Conservation (phyloP, 2,113 vertebrate species). For the Cyprinodon tularosa region DNA sequence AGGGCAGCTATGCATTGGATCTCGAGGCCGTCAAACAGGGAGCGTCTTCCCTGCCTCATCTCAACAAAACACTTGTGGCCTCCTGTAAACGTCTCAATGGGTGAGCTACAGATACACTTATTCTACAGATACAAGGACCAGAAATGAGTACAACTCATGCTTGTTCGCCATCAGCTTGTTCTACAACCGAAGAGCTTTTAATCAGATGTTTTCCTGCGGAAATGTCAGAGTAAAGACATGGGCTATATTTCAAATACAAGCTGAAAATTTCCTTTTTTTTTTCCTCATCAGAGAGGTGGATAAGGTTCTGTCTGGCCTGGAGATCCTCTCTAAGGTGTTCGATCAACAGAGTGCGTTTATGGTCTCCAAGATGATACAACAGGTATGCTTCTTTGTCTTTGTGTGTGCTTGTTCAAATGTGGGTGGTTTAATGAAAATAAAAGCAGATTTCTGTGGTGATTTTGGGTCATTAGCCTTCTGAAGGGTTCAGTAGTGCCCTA, state of each 20-base stretch:
- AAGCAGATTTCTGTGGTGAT: neutral
- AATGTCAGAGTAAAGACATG: neutral
- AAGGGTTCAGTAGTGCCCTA: neutral
- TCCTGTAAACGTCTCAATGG: conserved; percentile 93
- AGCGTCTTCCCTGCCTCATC: conserved; percentile 88
- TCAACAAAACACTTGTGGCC: conserved; percentile 89
- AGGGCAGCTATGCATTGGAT: conserved; percentile 92
- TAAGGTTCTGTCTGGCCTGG: conserved; percentile 91
- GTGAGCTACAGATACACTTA: conserved; percentile 65
- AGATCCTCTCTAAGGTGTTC: conserved; percentile 95
- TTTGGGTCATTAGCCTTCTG: neutral
- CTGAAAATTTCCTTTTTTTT: conserved; percentile 5
- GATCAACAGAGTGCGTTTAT: conserved; percentile 94
- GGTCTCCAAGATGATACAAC: conserved; percentile 92
- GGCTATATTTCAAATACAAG: neutral
- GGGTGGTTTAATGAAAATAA: neutral
- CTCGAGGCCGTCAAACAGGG: conserved; percentile 91
- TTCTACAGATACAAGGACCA: neutral
- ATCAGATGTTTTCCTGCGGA: neutral
- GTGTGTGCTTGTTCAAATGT: neutral
- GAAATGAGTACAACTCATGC: neutral
- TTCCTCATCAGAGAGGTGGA: conserved; percentile 87
- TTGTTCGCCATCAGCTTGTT: neutral
- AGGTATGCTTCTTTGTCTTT: conserved; percentile 76
- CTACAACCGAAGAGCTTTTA: neutral